Conservation (phyloP, 35 echinoderm and acorn worm species). For the Holothuria glaberrima region DNA sequence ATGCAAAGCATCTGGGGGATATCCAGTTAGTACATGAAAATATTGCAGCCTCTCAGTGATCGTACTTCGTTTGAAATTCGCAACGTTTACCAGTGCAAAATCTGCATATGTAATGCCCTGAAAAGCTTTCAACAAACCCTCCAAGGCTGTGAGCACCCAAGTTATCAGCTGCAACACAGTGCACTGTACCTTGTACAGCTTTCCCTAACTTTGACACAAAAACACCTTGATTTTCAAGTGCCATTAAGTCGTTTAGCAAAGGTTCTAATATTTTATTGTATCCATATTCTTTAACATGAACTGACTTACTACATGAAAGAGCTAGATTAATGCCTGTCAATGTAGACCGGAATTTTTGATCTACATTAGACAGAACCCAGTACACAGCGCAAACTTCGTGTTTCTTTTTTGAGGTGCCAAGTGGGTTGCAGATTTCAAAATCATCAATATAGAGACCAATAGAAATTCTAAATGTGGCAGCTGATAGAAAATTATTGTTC, state of each 20-base stretch:
- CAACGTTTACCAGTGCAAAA: constrained; percentile 48
- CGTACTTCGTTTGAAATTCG: constrained; percentile 58
- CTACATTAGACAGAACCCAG: constrained; percentile 54
- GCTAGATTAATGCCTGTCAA: constrained; percentile 60
- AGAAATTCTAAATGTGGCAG: constrained; percentile 52
- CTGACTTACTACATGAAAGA: constrained; percentile 52
- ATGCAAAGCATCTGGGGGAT: constrained; percentile 68
- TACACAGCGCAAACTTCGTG: constrained; percentile 78
- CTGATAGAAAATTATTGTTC: constrained; percentile 57
- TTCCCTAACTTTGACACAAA: constrained; percentile 52
- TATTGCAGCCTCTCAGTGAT: constrained; percentile 54
- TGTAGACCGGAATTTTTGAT: constrained; percentile 33
- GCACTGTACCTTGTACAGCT: constrained; percentile 61
- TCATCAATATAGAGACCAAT: constrained; percentile 68
- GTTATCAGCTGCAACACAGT: constrained; percentile 67
- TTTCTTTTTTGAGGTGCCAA: constrained; percentile 70
- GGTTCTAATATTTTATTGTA: constrained; percentile 66
- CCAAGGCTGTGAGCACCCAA: constrained; percentile 53
- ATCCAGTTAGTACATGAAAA: constrained; percentile 71
- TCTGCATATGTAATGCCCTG: constrained; percentile 56
- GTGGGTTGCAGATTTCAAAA: constrained; percentile 71
- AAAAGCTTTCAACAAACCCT: constrained; percentile 70
- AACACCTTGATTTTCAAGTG: constrained; percentile 53
- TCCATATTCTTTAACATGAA: constrained; percentile 71
- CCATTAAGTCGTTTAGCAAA: constrained; percentile 59